Evolutionary conservation across 2,797 vertebrate genomes (phyloP), one percentile per base, ranked within the genome.

Genomic region (Carduelis carduelis): DNA sequence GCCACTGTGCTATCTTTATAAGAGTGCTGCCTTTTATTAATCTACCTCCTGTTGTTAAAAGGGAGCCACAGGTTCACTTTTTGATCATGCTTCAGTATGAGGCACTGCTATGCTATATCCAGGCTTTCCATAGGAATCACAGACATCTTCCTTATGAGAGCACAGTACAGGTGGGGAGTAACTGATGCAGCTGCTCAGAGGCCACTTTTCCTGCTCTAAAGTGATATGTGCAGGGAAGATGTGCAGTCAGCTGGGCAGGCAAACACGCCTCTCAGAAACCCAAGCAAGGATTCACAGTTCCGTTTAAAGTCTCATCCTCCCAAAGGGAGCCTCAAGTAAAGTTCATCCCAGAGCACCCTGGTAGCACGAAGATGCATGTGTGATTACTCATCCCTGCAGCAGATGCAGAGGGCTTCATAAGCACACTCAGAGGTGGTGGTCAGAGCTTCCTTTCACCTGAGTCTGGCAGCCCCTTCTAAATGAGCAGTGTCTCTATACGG

Each of bases 381-480:
- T 61, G 56, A 63, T 82, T 91, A 60, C 41, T 87, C 60, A 82
- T 28, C 35, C 57, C 39, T 66, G 41, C 41, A 79, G 44, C 8
- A 3, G 39, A 80, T 55, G 46, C 41, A 94, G 68, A 82, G 74
- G 35, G 44, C 34, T 94, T 52, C 16, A 9, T 24, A 56, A 53
- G 9, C 0, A 0, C 4, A 0, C 61, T 85, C 5, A 4, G 57
- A 75, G 47, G 37, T 71, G 55, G 20, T 49, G 44, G 5, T 28
- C 34, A 82, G 63, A 47, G 41, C n/a, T 64, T 70, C 90, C 34
- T 66, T 93, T 90, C 52, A 70, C 60, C 56, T 79, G 24, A 59
- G 61, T 76, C 43, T 93, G 55, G 13, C 65, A 90, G 32, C 14
- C 43, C 21, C 23, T 83, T 85, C 0, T 6, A 63, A 79, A 18